A percentile compares a stretch with the other conserved stretches of the same genome.
These are phyloP conservation scores for Brachionus calyciflorus DNA, from an alignment of 1,140 invertebrate species.

Conservation along the genomic window DNA sequence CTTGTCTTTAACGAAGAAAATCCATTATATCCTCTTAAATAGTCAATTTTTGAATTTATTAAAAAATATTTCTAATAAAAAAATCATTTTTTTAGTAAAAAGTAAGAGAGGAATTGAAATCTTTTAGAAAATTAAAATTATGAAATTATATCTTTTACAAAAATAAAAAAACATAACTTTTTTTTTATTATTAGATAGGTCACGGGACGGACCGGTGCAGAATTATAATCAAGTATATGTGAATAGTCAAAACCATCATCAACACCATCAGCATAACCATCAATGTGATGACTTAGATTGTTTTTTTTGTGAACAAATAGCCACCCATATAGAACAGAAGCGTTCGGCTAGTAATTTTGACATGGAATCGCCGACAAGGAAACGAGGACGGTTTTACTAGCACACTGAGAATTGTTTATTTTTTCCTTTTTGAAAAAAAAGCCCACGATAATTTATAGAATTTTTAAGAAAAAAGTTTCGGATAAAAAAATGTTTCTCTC, in stretches of 20 bases:
- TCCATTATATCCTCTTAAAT: no score
- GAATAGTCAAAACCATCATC: slow-evolving; percentile 16
- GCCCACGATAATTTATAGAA: slow-evolving; percentile 41
- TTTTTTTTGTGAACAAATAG: slow-evolving; percentile 46
- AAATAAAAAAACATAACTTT: no score
- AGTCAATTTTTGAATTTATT: no score
- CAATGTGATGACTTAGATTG: slow-evolving; percentile 44
- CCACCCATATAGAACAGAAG: slow-evolving; percentile 31
- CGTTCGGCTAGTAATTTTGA: slow-evolving; percentile 29
- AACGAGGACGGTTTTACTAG: slow-evolving; percentile 40
- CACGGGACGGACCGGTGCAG: neutral
- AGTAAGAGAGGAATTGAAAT: no score
- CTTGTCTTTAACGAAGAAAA: no score
- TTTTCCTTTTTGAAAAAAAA: neutral
- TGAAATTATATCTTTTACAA: no score
- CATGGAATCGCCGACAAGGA: slow-evolving; percentile 37
- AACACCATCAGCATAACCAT: slow-evolving; percentile 14
- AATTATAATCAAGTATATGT: slow-evolving; percentile 8
- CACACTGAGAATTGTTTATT: neutral
- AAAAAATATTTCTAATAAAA: no score
- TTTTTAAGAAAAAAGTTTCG: slow-evolving; percentile 18
- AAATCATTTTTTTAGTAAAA: no score
- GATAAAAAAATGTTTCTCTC: neutral
- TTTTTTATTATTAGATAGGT: slow-evolving; percentile 32
- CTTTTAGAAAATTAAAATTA: no score